A percentile compares a stretch with the other conserved stretches of the same genome.
Evolutionary conservation across 2,113 vertebrate genomes (phyloP).

Genomic region (Oncorhynchus clarkii): DNA sequence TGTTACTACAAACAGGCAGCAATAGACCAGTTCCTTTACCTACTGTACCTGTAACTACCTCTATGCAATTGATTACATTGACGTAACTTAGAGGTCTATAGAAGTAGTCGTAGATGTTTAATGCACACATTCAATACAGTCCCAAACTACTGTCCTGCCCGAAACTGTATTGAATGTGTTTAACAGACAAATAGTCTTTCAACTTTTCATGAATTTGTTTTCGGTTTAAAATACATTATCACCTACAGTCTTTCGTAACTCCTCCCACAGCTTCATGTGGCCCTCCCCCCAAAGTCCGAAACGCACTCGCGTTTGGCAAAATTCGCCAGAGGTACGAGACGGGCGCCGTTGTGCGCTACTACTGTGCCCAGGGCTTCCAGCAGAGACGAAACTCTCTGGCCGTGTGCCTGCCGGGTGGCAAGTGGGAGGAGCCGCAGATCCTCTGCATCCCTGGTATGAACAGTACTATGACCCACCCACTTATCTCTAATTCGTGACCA

Average conservation of each 20-base stretch:
- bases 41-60: neutral
- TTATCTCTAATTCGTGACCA: no score
- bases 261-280: slow-evolving; percentile 76
- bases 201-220: neutral
- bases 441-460: slow-evolving; percentile 79
- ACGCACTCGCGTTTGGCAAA: slow-evolving; percentile 79
- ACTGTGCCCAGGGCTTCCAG: slow-evolving; percentile 77
- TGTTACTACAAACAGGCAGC: no score
- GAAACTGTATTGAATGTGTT: no score
- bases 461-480: no score
- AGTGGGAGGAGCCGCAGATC: slow-evolving; percentile 84
- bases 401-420: slow-evolving; percentile 80
- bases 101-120: no score
- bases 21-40: no score
- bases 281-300: slow-evolving; percentile 76
- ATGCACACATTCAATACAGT: no score
- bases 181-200: neutral
- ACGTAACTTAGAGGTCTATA: no score
- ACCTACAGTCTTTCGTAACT: neutral
- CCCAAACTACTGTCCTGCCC: no score
- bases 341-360: slow-evolving; percentile 78
- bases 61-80: no score
- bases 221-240: neutral
- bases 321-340: slow-evolving; percentile 78
- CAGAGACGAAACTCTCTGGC: slow-evolving; percentile 80